Percentiles rank a stretch among this genome's conserved stretches.
These are phyloP conservation scores for Pseudopleuronectes americanus DNA, from an alignment of 2,797 vertebrate species.

Conservation along the genomic window DNA sequence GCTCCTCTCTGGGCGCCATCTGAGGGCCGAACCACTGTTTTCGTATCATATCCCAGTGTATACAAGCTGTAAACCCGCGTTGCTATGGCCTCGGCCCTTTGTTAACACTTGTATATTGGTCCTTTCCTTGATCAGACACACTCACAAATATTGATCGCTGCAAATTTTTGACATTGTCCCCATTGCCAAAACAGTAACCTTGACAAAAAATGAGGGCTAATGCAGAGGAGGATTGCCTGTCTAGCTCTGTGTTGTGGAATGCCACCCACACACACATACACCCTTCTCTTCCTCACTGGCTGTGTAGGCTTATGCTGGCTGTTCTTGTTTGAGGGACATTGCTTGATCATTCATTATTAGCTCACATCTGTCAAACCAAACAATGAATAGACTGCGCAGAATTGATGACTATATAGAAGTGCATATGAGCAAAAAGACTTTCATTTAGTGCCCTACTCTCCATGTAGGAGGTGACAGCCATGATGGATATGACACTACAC, in stretches of 20 bases:
- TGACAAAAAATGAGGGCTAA: constrained; percentile 59
- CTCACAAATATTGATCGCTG: constrained; percentile 79
- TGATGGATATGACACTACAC: constrained; percentile 92
- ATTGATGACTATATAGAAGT: constrained; percentile 93
- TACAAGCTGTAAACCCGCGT: constrained; percentile 81
- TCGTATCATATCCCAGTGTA: constrained; percentile 73
- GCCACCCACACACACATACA: constrained; percentile 18
- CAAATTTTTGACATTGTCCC: constrained; percentile 76
- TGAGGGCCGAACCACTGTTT: constrained; percentile 79
- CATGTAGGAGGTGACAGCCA: constrained; percentile 88
- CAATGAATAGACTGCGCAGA: constrained; percentile 88
- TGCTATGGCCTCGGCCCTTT: constrained; percentile 71
- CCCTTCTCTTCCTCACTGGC: constrained; percentile 12
- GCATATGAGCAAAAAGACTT: constrained; percentile 91
- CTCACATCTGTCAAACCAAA: constrained; percentile 89
- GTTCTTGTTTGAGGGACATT: constrained; percentile 81
- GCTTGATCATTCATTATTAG: constrained; percentile 89
- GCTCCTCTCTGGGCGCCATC: constrained; percentile 65
- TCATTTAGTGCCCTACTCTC: constrained; percentile 90
- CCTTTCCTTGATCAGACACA: constrained; percentile 69
- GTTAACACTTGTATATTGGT: constrained; percentile 81
- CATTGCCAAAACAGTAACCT: constrained; percentile 70
- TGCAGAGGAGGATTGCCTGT: constrained; percentile 59
- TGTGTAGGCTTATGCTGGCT: constrained; percentile 57
- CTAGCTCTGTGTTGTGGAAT: constrained; percentile 50